phyloP scores from a whole-genome alignment of 1,140 invertebrate genomes.

The Zaprionus ornatus region DNA sequence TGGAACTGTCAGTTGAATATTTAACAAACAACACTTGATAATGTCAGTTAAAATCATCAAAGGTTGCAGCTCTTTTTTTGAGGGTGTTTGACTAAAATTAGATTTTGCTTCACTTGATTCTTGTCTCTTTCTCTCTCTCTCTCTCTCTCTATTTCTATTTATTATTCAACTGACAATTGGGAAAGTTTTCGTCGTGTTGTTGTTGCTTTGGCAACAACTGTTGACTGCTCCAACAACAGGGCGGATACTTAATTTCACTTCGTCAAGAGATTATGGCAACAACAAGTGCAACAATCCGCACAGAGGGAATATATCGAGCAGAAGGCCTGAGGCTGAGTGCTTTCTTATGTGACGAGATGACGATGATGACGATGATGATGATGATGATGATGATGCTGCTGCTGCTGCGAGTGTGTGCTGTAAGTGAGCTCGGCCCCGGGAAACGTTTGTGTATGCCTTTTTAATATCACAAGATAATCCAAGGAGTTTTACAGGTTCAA shows the following conservation, averaged over 20 bases:
- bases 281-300: neutral
- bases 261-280: slow-evolving; percentile 5
- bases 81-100: neutral
- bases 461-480: neutral
- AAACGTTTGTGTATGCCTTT: neutral
- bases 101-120: neutral
- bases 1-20: neutral
- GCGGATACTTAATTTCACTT: slow-evolving; percentile 13
- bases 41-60: slow-evolving; percentile 1
- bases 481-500: neutral
- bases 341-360: neutral
- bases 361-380: neutral
- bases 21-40: neutral
- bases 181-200: neutral
- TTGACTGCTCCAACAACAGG: neutral
- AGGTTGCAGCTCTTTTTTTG: neutral
- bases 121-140: neutral
- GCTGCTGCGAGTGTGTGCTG: neutral
- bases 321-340: neutral
- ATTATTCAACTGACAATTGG: slow-evolving; percentile 8
- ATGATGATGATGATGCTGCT: neutral
- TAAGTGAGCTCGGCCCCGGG: neutral
- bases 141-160: neutral
- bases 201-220: slow-evolving; percentile 1
- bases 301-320: neutral